A percentile compares a stretch with the other conserved stretches of the same genome.
phyloP scores from a whole-genome alignment of 2,888 invertebrate genomes.

The Drosophila austrosaltans region DNA sequence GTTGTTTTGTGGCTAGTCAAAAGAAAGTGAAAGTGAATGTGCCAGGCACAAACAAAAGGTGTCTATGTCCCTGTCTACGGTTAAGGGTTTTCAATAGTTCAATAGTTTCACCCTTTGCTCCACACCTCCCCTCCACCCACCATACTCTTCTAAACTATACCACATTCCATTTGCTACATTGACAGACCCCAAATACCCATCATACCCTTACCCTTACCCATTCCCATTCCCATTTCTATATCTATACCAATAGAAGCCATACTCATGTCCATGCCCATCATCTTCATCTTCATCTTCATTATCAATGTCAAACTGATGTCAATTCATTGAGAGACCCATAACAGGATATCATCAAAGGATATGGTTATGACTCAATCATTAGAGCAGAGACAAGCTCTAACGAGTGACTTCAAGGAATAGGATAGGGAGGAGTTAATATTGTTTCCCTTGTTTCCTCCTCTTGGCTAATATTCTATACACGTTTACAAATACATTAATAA shows the following conservation, averaged over 20 bases:
- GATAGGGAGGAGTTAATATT: conserved; percentile 8
- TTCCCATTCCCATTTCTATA: background rate
- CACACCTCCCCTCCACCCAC: conserved; percentile 18
- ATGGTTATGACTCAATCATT: conserved; percentile 72
- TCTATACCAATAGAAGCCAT: background rate
- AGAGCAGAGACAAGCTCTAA: conserved; percentile 15
- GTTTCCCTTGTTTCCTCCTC: conserved; percentile 11
- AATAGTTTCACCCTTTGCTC: conserved; percentile 56
- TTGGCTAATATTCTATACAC: conserved; percentile 5
- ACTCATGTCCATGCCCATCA: background rate
- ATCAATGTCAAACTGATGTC: conserved; percentile 76
- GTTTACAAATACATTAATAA: background rate
- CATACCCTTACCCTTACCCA: background rate
- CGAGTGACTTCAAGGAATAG: background rate
- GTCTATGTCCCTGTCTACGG: conserved; percentile 17
- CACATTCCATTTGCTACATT: background rate
- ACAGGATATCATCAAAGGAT: conserved; percentile 76
- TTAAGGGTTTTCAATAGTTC: conserved; percentile 36
- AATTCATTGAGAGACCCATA: conserved; percentile 69
- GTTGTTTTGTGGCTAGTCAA: conserved; percentile 16
- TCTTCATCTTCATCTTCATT: conserved; percentile 49
- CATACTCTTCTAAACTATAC: no score
- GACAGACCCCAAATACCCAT: no score
- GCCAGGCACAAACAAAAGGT: background rate
- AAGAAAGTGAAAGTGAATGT: conserved; percentile 52